These are phyloP conservation scores for Diplodus puntazzo DNA, from an alignment of 2,797 vertebrate genomes.

Conservation along the genomic window DNA sequence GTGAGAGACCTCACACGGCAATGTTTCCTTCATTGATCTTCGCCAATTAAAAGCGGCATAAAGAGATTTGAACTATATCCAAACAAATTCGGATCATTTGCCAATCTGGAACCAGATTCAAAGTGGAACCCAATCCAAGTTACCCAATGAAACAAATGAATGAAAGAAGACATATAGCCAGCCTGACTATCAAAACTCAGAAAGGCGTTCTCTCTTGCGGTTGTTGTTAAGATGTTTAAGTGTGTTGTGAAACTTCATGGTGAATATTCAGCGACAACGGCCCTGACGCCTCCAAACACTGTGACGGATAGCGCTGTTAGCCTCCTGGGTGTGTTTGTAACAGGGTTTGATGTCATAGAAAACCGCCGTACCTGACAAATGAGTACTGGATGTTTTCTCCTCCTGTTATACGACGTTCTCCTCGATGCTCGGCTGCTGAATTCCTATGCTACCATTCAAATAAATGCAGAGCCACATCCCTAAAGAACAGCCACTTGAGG, in stretches of 20 bases:
- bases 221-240: neutral
- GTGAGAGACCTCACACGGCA: no score
- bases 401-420: neutral
- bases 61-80: neutral
- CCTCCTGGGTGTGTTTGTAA: neutral
- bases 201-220: neutral
- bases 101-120: neutral
- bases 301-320: neutral
- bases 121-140: neutral
- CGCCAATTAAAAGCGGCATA: neutral
- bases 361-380: neutral
- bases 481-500: neutral
- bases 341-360: conserved; percentile 2
- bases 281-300: neutral
- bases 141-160: neutral
- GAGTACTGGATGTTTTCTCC: neutral
- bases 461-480: neutral
- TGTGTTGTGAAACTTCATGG: neutral
- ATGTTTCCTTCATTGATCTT: neutral
- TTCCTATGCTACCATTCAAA: neutral
- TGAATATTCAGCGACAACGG: neutral
- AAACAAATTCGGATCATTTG: neutral
- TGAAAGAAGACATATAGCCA: neutral
- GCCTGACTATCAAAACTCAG: neutral
- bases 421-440: neutral